Percentiles rank a stretch among this genome's conserved stretches.
Evolutionary conservation across 2,888 invertebrate species (phyloP).

Genomic region (Mythimna pallens): DNA sequence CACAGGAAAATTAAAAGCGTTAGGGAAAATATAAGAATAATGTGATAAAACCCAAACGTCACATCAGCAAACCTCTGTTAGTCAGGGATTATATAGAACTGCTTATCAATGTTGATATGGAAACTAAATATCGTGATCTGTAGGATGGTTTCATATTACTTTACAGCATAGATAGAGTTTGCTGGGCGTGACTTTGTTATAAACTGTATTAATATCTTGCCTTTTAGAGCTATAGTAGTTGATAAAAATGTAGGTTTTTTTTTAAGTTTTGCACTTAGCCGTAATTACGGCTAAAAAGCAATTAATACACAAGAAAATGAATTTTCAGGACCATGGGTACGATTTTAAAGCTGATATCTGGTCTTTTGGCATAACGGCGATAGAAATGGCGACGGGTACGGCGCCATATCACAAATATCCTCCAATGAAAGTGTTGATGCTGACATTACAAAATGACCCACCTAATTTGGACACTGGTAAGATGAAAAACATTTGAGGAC

Average conservation of each 20-base stretch:
- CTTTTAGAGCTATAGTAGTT: not conserved
- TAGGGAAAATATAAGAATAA: constrained; percentile 1
- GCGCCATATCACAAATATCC: constrained; percentile 99
- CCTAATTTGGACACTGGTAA: constrained; percentile 97
- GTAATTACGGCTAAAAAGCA: not conserved
- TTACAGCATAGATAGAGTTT: constrained; percentile 1
- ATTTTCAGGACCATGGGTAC: constrained; percentile 96
- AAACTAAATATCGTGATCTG: constrained; percentile 25
- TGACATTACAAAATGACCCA: constrained; percentile 99
- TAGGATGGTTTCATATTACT: constrained; percentile 26
- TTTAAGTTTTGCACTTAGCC: constrained; percentile 16
- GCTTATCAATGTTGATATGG: constrained; percentile 27
- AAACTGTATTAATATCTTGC: too few species aligned
- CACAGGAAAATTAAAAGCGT: not conserved
- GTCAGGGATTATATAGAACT: constrained; percentile 10
- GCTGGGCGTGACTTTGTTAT: not conserved
- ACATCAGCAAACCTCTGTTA: constrained; percentile 31
- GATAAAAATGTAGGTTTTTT: not conserved
- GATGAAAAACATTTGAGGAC: constrained; percentile 14
- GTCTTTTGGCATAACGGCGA: constrained; percentile 98
- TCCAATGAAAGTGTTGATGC: constrained; percentile 99
- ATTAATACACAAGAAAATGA: constrained; percentile 8
- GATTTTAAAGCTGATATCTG: constrained; percentile 97
- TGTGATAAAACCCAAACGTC: constrained; percentile 18
- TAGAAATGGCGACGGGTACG: constrained; percentile 99